These are phyloP conservation scores for Melanotaenia pygmaea DNA, from an alignment of 2,797 vertebrate genomes.

Conservation along the genomic window DNA sequence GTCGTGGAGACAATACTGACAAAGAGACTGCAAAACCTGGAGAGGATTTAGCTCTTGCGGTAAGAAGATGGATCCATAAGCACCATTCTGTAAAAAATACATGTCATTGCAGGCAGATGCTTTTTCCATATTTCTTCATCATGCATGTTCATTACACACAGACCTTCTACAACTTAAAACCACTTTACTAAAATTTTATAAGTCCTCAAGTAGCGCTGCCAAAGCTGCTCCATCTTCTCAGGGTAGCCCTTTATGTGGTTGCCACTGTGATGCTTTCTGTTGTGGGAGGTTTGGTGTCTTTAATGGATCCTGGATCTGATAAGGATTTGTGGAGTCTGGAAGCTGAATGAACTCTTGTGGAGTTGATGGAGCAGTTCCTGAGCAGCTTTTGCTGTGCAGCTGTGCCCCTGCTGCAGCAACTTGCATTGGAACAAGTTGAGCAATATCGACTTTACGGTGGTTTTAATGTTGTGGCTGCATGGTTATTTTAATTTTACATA, in stretches of 20 bases:
- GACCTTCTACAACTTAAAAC: background rate
- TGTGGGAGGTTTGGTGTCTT: too few species aligned
- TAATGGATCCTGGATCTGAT: background rate
- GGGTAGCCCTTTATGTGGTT: background rate
- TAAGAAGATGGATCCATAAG: constrained; percentile 52
- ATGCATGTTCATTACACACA: background rate
- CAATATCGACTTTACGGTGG: background rate
- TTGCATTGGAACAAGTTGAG: background rate
- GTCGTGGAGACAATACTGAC: background rate
- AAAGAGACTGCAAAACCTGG: constrained; percentile 19
- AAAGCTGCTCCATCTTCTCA: background rate
- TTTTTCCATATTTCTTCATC: background rate
- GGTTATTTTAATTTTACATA: background rate
- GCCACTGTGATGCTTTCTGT: background rate
- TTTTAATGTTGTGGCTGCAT: background rate
- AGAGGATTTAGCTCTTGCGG: constrained; percentile 49
- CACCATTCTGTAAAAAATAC: constrained; percentile 2
- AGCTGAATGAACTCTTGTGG: background rate
- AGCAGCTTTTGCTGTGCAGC: background rate
- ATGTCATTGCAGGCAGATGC: background rate
- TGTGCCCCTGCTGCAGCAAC: too few species aligned
- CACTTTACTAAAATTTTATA: background rate
- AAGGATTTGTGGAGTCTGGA: background rate
- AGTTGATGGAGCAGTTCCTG: background rate
- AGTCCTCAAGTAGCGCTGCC: background rate